Evolutionary conservation across 2,888 invertebrate genomes (phyloP).

Genomic region (Eulithis prunata): DNA sequence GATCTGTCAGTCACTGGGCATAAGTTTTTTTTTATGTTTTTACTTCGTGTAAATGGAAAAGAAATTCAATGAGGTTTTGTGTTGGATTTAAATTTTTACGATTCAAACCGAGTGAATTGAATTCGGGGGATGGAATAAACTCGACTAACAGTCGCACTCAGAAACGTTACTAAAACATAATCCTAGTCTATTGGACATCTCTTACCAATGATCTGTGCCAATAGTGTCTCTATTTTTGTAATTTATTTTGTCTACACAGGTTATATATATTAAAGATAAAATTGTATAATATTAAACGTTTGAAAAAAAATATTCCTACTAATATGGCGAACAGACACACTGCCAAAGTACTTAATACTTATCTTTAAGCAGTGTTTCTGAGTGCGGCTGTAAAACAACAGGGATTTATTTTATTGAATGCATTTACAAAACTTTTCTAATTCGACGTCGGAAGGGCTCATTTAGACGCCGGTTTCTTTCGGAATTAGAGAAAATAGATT

Average conservation of each 20-base stretch:
- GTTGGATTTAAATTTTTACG: slow-evolving; percentile 43
- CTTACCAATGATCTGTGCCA: no score
- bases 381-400: slow-evolving; percentile 12
- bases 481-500: slow-evolving; percentile 15
- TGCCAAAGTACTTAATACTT: no score
- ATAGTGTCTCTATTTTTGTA: no score
- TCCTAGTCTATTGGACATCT: no score
- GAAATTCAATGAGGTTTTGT: slow-evolving; percentile 44
- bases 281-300: no score
- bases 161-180: no score
- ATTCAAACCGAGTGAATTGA: slow-evolving; percentile 42
- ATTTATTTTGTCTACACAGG: no score
- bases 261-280: no score
- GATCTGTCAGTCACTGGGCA: slow-evolving; percentile 30
- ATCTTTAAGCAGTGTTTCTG: no score
- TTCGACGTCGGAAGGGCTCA: slow-evolving; percentile 26
- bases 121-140: slow-evolving; percentile 25
- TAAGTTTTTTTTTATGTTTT: slow-evolving; percentile 44
- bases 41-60: slow-evolving; percentile 42
- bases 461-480: slow-evolving; percentile 22
- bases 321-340: no score
- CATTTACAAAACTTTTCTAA: slow-evolving; percentile 41
- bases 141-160: neutral
- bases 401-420: slow-evolving; percentile 37
- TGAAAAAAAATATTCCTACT: no score